These are phyloP conservation scores for Latrodectus hesperus DNA, from an alignment of 2,888 invertebrate species.

Conservation along the genomic window DNA sequence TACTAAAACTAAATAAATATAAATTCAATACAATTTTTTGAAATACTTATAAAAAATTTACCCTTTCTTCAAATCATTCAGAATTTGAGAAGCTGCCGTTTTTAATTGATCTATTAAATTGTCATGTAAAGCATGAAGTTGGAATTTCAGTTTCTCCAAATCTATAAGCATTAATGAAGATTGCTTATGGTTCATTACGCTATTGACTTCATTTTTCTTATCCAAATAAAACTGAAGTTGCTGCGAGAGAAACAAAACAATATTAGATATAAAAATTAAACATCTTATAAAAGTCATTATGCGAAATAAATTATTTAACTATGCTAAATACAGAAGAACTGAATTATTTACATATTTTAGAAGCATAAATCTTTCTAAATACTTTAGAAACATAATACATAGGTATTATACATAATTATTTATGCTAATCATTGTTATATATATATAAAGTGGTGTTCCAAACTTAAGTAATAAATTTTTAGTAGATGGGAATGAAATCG, in stretches of 20 bases:
- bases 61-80: conserved; percentile 32
- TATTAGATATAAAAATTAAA: not conserved
- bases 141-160: conserved; percentile 75
- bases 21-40: not conserved
- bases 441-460: too few relatives aligned
- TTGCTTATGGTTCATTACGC: conserved; percentile 41
- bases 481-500: too few relatives aligned
- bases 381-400: not conserved
- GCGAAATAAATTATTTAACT: not conserved
- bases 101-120: conserved; percentile 64
- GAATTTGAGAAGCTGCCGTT: conserved; percentile 35
- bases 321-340: too few relatives aligned
- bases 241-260: conserved; percentile 13
- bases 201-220: conserved; percentile 43
- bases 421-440: too few relatives aligned
- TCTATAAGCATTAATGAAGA: conserved; percentile 70
- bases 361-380: too few relatives aligned
- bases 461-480: too few relatives aligned
- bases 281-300: not conserved
- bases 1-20: too few relatives aligned
- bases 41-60: conserved; percentile 3
- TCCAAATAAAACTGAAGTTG: conserved; percentile 42
- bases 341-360: too few relatives aligned
- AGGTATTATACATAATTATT: not conserved
- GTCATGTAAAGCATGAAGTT: conserved; percentile 74